These are phyloP conservation scores for Strix uralensis DNA, from an alignment of 2,113 vertebrate species.

Conservation along the genomic window DNA sequence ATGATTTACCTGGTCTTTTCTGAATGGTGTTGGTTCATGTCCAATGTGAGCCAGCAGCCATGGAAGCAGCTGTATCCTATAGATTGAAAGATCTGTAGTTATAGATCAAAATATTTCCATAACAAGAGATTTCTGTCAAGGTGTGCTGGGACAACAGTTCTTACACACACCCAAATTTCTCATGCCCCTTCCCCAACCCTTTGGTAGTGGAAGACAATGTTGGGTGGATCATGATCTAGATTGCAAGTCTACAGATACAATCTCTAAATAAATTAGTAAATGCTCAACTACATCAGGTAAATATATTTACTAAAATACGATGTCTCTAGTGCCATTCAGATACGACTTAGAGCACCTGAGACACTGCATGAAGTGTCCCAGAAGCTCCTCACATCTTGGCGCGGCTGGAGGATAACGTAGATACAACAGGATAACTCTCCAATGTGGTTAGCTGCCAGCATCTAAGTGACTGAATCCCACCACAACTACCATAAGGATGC, in stretches of 20 bases:
- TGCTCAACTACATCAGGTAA: neutral
- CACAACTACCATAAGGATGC: neutral
- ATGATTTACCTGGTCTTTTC: neutral
- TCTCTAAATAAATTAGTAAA: neutral
- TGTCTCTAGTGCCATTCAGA: neutral
- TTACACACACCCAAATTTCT: neutral
- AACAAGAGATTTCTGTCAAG: neutral
- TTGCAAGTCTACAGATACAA: neutral
- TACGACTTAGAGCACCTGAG: neutral
- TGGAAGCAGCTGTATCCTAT: neutral
- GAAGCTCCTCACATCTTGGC: neutral
- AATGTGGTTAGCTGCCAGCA: neutral
- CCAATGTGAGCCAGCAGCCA: neutral
- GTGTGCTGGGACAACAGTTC: neutral
- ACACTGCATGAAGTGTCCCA: neutral
- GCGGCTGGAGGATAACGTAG: fast-evolving
- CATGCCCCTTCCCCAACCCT: neutral
- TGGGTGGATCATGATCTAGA: fast-evolving
- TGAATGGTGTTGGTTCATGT: neutral
- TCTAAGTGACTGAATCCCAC: neutral
- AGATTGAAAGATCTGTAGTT: neutral
- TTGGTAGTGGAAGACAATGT: neutral
- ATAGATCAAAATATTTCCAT: neutral
- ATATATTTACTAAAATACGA: neutral
- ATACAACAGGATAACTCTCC: neutral